These are phyloP conservation scores for Ctena decussata DNA, from an alignment of 2,888 invertebrate species.

Conservation along the genomic window DNA sequence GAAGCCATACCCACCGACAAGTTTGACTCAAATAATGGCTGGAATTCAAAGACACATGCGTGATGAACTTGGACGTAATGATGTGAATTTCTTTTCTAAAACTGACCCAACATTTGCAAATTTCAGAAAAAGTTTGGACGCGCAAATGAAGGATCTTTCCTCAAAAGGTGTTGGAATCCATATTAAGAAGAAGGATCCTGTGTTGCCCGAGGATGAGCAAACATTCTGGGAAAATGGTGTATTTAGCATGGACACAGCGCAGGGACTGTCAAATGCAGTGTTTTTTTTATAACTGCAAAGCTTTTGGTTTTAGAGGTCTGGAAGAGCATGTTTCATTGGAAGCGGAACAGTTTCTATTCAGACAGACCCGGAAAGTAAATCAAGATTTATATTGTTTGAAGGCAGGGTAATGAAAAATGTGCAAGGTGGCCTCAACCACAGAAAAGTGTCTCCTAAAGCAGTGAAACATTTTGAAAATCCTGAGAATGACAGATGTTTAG, in stretches of 20 bases:
- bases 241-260: not conserved
- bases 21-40: not conserved
- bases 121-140: not conserved
- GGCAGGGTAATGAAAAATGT: conserved; percentile 27
- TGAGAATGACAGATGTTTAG: not conserved
- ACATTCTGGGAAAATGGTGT: conserved; percentile 19
- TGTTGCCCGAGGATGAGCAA: conserved; percentile 19
- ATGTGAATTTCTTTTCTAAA: not conserved
- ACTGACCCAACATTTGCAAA: not conserved
- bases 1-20: not conserved
- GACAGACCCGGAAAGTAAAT: not conserved
- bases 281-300: conserved; percentile 45
- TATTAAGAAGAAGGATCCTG: conserved; percentile 4
- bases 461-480: conserved; percentile 14
- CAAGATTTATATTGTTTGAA: conserved; percentile 1
- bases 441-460: conserved; percentile 21
- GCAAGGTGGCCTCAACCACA: conserved; percentile 42
- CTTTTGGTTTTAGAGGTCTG: conserved; percentile 40
- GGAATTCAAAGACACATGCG: not conserved
- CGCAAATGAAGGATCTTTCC: not conserved
- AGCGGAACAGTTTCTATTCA: not conserved
- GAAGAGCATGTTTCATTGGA: conserved; percentile 14
- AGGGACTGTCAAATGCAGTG: conserved; percentile 8
- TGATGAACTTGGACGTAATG: not conserved
- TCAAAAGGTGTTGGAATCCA: not conserved